Conservation (phyloP, 2,797 vertebrate species). For the Enteromius thamalakanensis region DNA sequence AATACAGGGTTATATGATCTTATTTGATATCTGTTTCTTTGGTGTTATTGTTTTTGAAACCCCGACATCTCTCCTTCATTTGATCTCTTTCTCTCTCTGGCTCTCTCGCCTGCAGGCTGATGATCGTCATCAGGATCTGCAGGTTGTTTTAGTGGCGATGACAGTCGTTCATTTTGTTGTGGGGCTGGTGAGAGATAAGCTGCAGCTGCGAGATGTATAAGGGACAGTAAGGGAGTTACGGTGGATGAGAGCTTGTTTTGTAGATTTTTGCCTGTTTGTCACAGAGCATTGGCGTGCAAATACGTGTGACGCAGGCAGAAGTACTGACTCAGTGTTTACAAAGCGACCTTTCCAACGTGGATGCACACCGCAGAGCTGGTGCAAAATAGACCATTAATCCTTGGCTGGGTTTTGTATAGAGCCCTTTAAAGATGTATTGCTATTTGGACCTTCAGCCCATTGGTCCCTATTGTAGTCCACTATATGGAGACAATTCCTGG, state of each 20-base stretch:
- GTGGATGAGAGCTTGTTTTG: background rate
- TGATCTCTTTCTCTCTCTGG: slow-evolving; percentile 26
- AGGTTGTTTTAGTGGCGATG: slow-evolving; percentile 56
- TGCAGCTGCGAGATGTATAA: slow-evolving; percentile 12
- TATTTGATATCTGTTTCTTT: slow-evolving; percentile 26
- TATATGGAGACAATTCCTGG: background rate
- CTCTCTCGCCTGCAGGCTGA: slow-evolving; percentile 37
- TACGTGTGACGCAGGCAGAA: background rate
- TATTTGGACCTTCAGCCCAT: no score
- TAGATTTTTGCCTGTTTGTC: background rate
- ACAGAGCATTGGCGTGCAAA: background rate
- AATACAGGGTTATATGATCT: background rate
- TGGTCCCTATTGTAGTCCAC: background rate
- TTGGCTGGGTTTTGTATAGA: no score
- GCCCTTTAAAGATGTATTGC: background rate
- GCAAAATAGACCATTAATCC: no score
- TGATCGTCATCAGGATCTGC: slow-evolving; percentile 45
- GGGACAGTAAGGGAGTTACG: background rate
- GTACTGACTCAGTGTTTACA: no score
- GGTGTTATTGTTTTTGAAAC: slow-evolving; percentile 23
- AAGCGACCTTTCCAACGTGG: no score
- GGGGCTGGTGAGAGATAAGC: slow-evolving; percentile 39
- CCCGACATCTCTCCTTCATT: slow-evolving; percentile 29
- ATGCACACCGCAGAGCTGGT: no score
- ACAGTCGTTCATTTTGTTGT: slow-evolving; percentile 50